Evolutionary conservation across 2,113 vertebrate species (phyloP).

Genomic region (Scomber japonicus): DNA sequence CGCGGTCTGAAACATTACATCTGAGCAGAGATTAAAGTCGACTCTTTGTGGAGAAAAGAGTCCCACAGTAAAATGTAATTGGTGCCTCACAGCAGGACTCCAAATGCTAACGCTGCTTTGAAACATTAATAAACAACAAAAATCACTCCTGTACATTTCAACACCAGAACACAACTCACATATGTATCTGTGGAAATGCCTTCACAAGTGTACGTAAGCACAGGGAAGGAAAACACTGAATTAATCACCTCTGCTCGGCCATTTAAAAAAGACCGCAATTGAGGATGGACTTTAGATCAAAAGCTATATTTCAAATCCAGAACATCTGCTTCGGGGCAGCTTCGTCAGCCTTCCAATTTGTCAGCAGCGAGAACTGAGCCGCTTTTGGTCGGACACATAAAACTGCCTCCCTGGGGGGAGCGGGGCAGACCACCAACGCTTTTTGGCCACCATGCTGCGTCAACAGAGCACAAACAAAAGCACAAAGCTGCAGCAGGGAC

Average conservation of each 20-base stretch:
- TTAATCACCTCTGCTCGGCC: conserved; percentile 35
- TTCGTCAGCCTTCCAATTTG: conserved; percentile 55
- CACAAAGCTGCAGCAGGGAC: conserved; percentile 65
- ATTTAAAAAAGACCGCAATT: not conserved
- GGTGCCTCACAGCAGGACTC: conserved; percentile 52
- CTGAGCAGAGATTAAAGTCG: conserved; percentile 40
- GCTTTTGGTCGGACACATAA: conserved; percentile 50
- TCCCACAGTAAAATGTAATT: conserved; percentile 53
- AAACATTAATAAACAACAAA: conserved; percentile 46
- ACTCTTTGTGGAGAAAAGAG: conserved; percentile 37
- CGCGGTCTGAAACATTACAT: not conserved
- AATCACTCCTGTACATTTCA: conserved; percentile 3
- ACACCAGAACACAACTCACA: not conserved
- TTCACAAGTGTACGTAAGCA: not conserved
- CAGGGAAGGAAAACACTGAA: not conserved
- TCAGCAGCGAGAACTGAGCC: conserved; percentile 49
- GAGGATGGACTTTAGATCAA: conserved; percentile 47
- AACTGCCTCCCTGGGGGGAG: conserved; percentile 43
- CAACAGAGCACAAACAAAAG: conserved; percentile 70
- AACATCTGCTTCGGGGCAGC: conserved; percentile 36
- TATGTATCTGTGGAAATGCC: not conserved
- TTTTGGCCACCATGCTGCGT: conserved; percentile 65
- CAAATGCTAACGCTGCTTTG: not conserved
- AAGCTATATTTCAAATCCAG: conserved; percentile 44
- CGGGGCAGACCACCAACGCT: conserved; percentile 76